Conservation (phyloP, 2,113 vertebrate species). For the Argyrosomus japonicus region DNA sequence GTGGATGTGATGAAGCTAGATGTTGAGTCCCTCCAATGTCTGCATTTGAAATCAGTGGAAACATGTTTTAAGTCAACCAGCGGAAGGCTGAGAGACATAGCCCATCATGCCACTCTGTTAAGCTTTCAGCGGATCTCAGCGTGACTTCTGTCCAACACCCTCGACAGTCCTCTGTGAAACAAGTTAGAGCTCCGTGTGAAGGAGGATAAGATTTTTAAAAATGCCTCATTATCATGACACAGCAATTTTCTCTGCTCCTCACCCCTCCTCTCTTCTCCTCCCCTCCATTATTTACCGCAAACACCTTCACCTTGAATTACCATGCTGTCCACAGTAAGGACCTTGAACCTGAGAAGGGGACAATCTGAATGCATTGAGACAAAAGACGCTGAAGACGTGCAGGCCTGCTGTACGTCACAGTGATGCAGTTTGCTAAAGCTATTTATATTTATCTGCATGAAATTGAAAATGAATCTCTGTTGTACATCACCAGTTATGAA, state of each 20-base stretch:
- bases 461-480: background rate
- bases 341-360: background rate
- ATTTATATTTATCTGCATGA: background rate
- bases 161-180: background rate
- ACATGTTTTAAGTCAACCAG: constrained; percentile 9
- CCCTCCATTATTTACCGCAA: background rate
- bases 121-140: background rate
- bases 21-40: background rate
- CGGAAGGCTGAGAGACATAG: background rate
- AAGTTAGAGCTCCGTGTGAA: background rate
- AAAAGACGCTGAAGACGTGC: background rate
- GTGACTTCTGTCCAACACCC: background rate
- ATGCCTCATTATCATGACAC: background rate
- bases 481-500: background rate
- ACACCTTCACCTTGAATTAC: background rate
- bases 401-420: background rate
- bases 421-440: background rate
- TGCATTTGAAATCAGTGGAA: background rate
- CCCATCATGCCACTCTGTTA: background rate
- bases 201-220: background rate
- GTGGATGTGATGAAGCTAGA: background rate
- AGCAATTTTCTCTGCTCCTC: background rate
- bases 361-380: background rate
- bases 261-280: background rate
- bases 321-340: background rate